Base-by-base conservation (phyloP, 2,797 vertebrate genomes). In the Holocentrus rufus region DNA sequence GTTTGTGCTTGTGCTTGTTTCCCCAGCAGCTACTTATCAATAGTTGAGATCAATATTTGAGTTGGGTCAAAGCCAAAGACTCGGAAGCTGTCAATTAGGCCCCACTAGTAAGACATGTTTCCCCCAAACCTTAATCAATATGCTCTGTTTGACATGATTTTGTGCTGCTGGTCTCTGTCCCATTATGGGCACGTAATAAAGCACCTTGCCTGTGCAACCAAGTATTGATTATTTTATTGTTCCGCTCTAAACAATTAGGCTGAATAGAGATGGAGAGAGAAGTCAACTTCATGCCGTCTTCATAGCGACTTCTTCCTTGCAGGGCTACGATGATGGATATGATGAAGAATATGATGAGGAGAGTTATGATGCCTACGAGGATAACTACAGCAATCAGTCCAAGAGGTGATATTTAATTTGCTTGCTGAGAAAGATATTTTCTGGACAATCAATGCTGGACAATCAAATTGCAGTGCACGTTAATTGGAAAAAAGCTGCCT, bases 291-390 rank as follows among this genome's bases (percentile, higher is more conserved):
- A 63, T 39, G 23, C 54, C 65, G 6, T 25, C 22, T 34, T 2
- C 1, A 34, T 34, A 8, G 5, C 7, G 5, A 34, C 0, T 73
- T 69, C 79, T 77, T 49, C 57, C 61, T 84, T 34, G 3, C 87
- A 99, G 97, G 95, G 95, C 57, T 99, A 98, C 0, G 96, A 99
- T 87, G 97, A 99, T 56, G 96, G 97, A 64, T 99, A 97, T 44
- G 96, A 96, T 15, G 97, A 94, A 64, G 97, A 99, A 89, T 99
- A 99, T 71, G 97, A 99, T 31, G 96, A 98, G 22, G 94, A 97
- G 81, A 95, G 93, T 85, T 99, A 98, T 42, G 97, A 98, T 79
- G 82, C 93, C 13, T 98, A 99, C 61, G 96, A 98, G 44, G 96
- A 95, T 68, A 96, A 90, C 89, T 99, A 98, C 82, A 93, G 91